These are phyloP conservation scores for Caenorhabditis sp. DNA, from an alignment of 2,888 invertebrate species.

Conservation along the genomic window DNA sequence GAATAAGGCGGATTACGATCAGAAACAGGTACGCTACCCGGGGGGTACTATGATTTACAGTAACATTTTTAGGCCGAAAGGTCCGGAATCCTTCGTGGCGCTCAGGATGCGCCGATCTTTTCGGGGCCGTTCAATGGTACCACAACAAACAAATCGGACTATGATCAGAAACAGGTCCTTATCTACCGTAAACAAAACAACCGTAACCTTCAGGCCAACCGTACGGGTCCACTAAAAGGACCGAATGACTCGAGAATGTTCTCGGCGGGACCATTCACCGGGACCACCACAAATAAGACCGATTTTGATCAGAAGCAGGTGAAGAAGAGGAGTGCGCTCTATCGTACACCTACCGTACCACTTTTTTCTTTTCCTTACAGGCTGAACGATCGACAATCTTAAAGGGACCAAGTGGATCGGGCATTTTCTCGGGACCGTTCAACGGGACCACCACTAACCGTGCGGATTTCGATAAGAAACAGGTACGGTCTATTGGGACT, in stretches of 20 bases:
- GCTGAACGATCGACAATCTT: not conserved
- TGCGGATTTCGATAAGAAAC: conserved; percentile 35
- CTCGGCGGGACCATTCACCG: conserved; percentile 34
- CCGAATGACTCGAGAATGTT: conserved; percentile 2
- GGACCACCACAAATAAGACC: conserved; percentile 27
- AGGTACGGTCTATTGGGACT: conserved; percentile 1
- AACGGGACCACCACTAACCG: conserved; percentile 24
- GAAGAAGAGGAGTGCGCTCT: not conserved
- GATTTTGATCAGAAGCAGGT: conserved; percentile 44
- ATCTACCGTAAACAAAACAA: too few species aligned
- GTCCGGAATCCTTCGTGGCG: conserved; percentile 19
- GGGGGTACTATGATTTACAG: too few species aligned
- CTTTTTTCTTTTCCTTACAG: not conserved
- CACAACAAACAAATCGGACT: conserved; percentile 43
- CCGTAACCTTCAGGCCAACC: not conserved
- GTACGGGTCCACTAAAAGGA: too few species aligned
- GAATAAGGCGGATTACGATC: conserved; percentile 42
- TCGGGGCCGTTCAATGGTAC: conserved; percentile 33
- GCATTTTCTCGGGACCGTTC: conserved; percentile 1
- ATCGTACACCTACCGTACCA: not conserved
- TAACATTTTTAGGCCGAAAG: conserved; percentile 17
- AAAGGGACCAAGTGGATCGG: not conserved
- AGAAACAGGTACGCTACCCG: conserved; percentile 44
- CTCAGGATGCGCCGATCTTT: conserved; percentile 35
- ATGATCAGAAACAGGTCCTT: conserved; percentile 14